phyloP scores from a whole-genome alignment of 2,113 vertebrate genomes.

The Calidris pugnax region DNA sequence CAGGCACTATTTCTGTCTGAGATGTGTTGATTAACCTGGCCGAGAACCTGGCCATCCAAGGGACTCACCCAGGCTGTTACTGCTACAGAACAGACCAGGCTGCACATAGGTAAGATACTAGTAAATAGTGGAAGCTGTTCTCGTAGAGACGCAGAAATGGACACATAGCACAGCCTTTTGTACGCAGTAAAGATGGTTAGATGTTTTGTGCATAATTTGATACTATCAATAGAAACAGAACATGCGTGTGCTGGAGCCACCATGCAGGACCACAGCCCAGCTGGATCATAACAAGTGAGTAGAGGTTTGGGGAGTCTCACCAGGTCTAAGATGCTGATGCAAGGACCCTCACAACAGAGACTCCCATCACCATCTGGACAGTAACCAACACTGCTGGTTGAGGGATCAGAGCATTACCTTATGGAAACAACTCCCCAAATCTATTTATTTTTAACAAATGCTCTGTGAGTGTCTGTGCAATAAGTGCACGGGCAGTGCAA shows the following conservation, averaged over 20 bases:
- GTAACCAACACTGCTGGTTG: neutral
- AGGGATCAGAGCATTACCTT: neutral
- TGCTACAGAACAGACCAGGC: neutral
- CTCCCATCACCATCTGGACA: neutral
- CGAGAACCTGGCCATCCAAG: neutral
- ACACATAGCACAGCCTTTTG: neutral
- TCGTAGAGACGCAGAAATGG: neutral
- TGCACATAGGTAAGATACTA: neutral
- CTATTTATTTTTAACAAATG: neutral
- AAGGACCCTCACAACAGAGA: neutral
- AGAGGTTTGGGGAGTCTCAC: neutral
- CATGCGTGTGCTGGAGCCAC: neutral
- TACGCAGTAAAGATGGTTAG: neutral
- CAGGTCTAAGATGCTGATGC: neutral
- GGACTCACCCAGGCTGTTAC: neutral
- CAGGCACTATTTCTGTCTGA: neutral
- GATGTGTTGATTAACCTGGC: neutral
- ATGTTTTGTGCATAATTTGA: neutral
- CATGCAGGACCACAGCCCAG: neutral
- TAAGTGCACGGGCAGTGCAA: neutral
- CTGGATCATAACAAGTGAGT: neutral
- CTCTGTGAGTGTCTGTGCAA: neutral
- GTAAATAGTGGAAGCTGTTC: neutral
- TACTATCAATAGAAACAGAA: neutral
- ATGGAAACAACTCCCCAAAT: neutral